phyloP scores from a whole-genome alignment of 2,888 invertebrate species.

The Itoplectis maculator region DNA sequence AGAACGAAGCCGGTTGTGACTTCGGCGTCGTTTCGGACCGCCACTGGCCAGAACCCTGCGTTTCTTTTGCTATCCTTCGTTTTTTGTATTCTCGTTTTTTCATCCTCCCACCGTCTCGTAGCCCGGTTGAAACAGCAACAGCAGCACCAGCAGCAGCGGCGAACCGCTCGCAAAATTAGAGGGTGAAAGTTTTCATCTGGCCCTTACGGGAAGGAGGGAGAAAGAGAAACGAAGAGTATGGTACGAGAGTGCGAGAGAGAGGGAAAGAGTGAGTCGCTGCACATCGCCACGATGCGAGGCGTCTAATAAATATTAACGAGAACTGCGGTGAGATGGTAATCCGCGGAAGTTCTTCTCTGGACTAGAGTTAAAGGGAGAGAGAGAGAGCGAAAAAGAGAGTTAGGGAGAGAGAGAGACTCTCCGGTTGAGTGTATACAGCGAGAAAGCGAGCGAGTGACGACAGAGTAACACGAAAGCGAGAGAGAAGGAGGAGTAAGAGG shows the following conservation, averaged over 20 bases:
- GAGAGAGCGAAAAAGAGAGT: constrained; percentile 1
- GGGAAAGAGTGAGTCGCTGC: constrained; percentile 68
- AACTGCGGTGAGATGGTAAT: constrained; percentile 81
- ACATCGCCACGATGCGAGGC: constrained; percentile 72
- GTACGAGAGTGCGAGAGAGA: constrained; percentile 48
- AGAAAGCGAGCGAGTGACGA: constrained; percentile 60
- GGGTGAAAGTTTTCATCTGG: constrained; percentile 76
- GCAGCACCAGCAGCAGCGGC: constrained; percentile 4
- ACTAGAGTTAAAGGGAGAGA: constrained; percentile 72
- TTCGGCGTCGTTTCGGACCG: constrained; percentile 41
- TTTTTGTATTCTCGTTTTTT: constrained; percentile 35
- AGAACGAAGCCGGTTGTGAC: constrained; percentile 19
- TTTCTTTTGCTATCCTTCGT: constrained; percentile 20
- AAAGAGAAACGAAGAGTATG: constrained; percentile 47
- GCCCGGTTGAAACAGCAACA: constrained; percentile 6
- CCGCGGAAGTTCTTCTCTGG: constrained; percentile 78
- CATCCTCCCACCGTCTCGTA: constrained; percentile 17
- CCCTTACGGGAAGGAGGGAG: constrained; percentile 50
- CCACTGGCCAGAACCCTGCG: neutral
- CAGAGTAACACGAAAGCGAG: constrained; percentile 53
- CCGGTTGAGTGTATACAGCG: constrained; percentile 54
- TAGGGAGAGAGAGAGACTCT: constrained; percentile 43
- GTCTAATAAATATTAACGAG: constrained; percentile 83
- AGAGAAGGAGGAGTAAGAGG: constrained; percentile 9
- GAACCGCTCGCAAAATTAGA: constrained; percentile 70